These are phyloP conservation scores for Panulirus ornatus DNA, from an alignment of 1,140 invertebrate species.

Conservation along the genomic window DNA sequence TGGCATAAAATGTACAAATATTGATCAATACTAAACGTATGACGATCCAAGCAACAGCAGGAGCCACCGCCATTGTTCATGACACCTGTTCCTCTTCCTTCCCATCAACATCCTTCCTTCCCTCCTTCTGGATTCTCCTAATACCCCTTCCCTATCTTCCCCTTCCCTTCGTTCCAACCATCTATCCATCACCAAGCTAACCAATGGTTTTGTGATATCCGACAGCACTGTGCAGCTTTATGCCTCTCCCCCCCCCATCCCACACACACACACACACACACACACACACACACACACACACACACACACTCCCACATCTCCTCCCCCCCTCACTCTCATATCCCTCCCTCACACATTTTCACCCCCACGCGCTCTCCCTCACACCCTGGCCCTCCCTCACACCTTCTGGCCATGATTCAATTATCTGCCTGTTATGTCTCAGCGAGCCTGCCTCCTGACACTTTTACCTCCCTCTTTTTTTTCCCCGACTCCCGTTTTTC, in stretches of 20 bases:
- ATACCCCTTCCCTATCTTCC: too few species aligned
- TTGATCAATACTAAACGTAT: too few species aligned
- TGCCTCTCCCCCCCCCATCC: background rate
- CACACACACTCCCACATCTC: background rate
- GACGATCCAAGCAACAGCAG: too few species aligned
- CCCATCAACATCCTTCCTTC: background rate
- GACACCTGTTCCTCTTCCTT: background rate
- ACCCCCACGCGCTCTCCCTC: background rate
- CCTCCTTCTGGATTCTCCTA: too few species aligned
- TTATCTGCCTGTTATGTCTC: constrained; percentile 15
- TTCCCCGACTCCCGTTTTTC: background rate
- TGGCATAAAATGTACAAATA: too few species aligned
- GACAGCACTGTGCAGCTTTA: too few species aligned
- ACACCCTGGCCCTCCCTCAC: background rate
- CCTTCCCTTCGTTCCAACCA: background rate
- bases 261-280: background rate
- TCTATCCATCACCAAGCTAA: too few species aligned
- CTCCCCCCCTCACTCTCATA: background rate
- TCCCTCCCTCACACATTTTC: background rate
- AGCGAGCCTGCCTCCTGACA: background rate
- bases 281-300: background rate
- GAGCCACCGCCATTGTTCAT: too few species aligned
- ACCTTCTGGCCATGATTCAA: constrained; percentile 22
- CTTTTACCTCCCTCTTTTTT: background rate
- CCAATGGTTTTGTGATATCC: too few species aligned